Evolutionary conservation across 2,888 invertebrate genomes (phyloP), one percentile per base, ranked within the genome.

Genomic region (Scaptomyza tumidula): DNA sequence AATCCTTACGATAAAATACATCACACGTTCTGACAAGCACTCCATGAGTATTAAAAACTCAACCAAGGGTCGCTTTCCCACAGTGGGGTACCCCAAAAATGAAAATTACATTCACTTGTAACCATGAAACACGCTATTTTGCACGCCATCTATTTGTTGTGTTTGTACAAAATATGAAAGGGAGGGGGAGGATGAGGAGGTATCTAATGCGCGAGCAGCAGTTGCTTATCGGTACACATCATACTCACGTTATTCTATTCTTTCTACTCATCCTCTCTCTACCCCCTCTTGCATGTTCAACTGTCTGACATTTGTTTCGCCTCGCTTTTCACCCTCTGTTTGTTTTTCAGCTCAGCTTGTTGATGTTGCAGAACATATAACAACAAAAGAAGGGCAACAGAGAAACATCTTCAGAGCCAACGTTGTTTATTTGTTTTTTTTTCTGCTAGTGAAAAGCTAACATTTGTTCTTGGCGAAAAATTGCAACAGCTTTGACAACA

Each of bases 151-250:
- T 49, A 72, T 61, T 60, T 19, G 2, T 45, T 10, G 65, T 57
- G 49, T 37, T 27, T 10, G 19, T 6, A 10, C 3, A 16, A 11
- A 27, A 14, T 29, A 5, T 0, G 11, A 5, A 6, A 3, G 33
- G 9, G 0, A 33, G 2, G 3, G 0, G 10, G 13, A 10, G 1
- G 9, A 27, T 13, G 6, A 7, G 35, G 4, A 58, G 16, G 0
- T 9, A 27, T 4, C 14, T 65, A 59, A 76, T 58, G 74, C 66
- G 44, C 65, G 46, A 72, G 78, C 35, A 62, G 73, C 62, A 54
- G 78, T 57, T 67, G 73, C 66, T 75, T 75, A 77, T 77, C 73
- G 35, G 49, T 11, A 41, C 73, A 63, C 62, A 78, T 78, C 63
- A 63, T 71, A 63, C 58, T 55, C 61, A 61, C 52, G 63, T 19